phyloP scores from a whole-genome alignment of 2,797 vertebrate genomes.

The Darevskia nairensis region DNA sequence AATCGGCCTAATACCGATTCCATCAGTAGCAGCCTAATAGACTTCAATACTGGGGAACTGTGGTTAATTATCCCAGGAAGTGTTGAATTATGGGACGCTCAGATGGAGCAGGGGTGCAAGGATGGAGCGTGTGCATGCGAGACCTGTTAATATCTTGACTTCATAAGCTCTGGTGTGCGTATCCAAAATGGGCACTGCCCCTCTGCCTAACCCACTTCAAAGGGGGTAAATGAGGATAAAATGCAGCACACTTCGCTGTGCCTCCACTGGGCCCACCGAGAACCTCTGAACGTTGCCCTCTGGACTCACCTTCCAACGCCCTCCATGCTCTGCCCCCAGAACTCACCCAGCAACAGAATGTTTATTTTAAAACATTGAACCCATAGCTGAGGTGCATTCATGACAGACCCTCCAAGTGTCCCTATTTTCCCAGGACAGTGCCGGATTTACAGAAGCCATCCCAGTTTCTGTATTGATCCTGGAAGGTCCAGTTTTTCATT shows the following conservation, averaged over 20 bases:
- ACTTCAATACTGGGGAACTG: background rate
- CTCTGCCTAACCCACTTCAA: background rate
- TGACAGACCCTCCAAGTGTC: no score
- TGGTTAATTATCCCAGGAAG: no score
- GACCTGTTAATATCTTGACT: no score
- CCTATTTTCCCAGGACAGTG: no score
- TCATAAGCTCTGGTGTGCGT: background rate
- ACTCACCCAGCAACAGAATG: background rate
- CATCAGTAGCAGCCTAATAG: no score
- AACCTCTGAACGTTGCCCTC: background rate
- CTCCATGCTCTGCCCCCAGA: background rate
- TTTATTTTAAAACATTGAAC: background rate
- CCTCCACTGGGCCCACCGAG: background rate
- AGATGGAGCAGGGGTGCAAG: no score
- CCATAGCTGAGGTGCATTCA: background rate
- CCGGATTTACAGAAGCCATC: no score
- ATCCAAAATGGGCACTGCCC: background rate
- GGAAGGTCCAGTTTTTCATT: no score
- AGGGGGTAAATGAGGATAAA: background rate
- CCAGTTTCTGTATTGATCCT: no score
- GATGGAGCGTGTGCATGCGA: background rate
- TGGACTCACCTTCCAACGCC: background rate
- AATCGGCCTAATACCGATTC: no score
- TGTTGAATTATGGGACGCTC: background rate
- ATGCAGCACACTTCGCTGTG: background rate